These are phyloP conservation scores for Aspidiotus destructor DNA, from an alignment of 2,888 invertebrate genomes.

Conservation along the genomic window DNA sequence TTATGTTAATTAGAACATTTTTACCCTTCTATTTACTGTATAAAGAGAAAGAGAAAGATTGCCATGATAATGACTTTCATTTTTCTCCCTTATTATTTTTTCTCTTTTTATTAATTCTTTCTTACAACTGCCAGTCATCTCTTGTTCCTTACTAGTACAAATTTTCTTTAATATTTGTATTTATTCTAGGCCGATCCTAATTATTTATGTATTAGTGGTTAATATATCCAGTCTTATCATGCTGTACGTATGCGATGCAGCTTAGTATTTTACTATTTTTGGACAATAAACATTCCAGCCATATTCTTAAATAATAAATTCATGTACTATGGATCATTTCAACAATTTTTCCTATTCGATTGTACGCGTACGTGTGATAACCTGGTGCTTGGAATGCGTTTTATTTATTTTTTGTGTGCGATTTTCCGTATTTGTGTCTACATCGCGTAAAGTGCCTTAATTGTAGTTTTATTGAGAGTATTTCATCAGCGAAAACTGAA, in stretches of 20 bases:
- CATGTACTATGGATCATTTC: slow-evolving; percentile 5
- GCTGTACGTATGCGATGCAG: slow-evolving; percentile 6
- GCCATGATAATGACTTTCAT: neutral
- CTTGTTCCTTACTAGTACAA: slow-evolving; percentile 30
- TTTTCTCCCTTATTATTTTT: neutral
- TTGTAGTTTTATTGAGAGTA: too few species aligned
- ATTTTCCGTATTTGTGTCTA: neutral
- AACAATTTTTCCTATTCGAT: slow-evolving; percentile 19
- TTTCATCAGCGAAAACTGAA: too few species aligned
- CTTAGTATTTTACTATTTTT: slow-evolving; percentile 4
- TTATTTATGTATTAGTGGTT: slow-evolving; percentile 1
- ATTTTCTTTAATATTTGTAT: slow-evolving; percentile 16
- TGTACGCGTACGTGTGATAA: neutral
- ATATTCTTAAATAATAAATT: slow-evolving; percentile 23
- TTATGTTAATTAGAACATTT: neutral
- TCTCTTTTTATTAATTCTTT: slow-evolving; percentile 5
- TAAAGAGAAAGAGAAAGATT: neutral
- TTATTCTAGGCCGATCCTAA: slow-evolving; percentile 14
- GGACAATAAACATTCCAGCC: slow-evolving; percentile 13
- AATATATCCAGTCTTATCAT: slow-evolving; percentile 6
- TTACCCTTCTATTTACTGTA: slow-evolving; percentile 13
- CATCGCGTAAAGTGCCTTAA: too few species aligned
- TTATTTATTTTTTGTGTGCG: neutral
- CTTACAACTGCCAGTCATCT: slow-evolving; percentile 20
- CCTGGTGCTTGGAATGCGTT: neutral